phyloP scores from a whole-genome alignment of 1,140 invertebrate species.

The Sycophila sp. region DNA sequence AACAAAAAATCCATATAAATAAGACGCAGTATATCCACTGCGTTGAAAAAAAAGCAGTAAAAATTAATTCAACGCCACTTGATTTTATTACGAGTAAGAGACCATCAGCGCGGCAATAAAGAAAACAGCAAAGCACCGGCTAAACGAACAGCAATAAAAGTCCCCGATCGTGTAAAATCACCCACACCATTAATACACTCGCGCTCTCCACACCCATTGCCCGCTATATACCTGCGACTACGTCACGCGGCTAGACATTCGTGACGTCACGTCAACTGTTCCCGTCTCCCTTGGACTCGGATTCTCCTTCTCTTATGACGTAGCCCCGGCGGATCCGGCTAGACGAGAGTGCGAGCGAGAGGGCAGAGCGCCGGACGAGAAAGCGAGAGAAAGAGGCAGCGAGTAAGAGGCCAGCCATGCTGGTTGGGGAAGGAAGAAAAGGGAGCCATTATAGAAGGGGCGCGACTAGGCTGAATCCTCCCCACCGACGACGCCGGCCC shows the following conservation, averaged over 20 bases:
- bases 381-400: slow-evolving; percentile 47
- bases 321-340: background rate
- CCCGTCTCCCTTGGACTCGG: background rate
- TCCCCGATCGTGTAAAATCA: background rate
- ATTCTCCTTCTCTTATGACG: slow-evolving; percentile 4
- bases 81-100: background rate
- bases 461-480: slow-evolving; percentile 68
- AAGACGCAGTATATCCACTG: background rate
- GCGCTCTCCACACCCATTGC: background rate
- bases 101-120: background rate
- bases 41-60: background rate
- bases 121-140: background rate
- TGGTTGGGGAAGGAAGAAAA: slow-evolving; percentile 68
- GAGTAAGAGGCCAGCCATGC: slow-evolving; percentile 61
- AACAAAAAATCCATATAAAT: background rate
- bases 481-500: slow-evolving; percentile 62
- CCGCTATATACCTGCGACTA: slow-evolving; percentile 43
- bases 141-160: background rate
- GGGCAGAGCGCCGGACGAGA: slow-evolving; percentile 43
- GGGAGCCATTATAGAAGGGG: slow-evolving; percentile 69
- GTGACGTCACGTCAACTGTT: slow-evolving; percentile 54
- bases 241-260: slow-evolving; percentile 54
- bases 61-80: background rate
- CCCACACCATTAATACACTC: background rate
- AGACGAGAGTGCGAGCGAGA: slow-evolving; percentile 35